Evolutionary conservation across 2,888 invertebrate species (phyloP).

Genomic region (Alloscopus bannaensis): DNA sequence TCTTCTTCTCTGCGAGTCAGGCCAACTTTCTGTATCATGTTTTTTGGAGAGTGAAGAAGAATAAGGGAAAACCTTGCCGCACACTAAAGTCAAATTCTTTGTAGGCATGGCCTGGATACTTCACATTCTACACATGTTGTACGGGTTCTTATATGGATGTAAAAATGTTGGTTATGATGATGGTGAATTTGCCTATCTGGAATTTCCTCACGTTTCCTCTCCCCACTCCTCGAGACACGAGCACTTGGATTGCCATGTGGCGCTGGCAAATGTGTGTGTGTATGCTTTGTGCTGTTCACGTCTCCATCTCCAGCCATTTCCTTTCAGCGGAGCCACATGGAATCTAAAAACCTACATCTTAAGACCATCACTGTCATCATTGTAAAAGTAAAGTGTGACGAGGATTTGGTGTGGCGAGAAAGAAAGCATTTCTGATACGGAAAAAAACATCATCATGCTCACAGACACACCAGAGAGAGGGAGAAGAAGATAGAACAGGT

Average conservation of each 20-base stretch:
- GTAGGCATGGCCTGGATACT: not conserved
- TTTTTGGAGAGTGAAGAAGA: too few relatives aligned
- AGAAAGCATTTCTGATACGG: not conserved
- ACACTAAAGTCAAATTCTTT: too few relatives aligned
- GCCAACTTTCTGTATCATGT: not conserved
- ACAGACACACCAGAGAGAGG: not conserved
- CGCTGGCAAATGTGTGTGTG: not conserved
- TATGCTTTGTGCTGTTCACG: not conserved
- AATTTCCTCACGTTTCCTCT: constrained; percentile 56
- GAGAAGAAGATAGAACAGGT: constrained; percentile 7
- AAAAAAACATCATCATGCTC: not conserved
- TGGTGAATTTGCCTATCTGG: constrained; percentile 42
- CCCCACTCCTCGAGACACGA: constrained; percentile 19
- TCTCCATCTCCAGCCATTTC: not conserved
- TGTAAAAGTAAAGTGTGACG: not conserved
- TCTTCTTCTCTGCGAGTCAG: not conserved
- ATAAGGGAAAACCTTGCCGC: not conserved
- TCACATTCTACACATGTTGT: constrained; percentile 12
- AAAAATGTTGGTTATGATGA: constrained; percentile 12
- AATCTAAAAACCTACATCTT: too few relatives aligned
- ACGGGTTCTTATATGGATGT: not conserved
- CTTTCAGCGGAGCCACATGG: not conserved
- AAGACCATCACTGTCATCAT: too few relatives aligned
- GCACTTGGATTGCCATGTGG: constrained; percentile 3
- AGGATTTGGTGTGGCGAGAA: not conserved